Percentiles rank a stretch among this genome's conserved stretches.
These are phyloP conservation scores for Melinaea menophilus DNA, from an alignment of 2,888 invertebrate genomes.

Conservation along the genomic window DNA sequence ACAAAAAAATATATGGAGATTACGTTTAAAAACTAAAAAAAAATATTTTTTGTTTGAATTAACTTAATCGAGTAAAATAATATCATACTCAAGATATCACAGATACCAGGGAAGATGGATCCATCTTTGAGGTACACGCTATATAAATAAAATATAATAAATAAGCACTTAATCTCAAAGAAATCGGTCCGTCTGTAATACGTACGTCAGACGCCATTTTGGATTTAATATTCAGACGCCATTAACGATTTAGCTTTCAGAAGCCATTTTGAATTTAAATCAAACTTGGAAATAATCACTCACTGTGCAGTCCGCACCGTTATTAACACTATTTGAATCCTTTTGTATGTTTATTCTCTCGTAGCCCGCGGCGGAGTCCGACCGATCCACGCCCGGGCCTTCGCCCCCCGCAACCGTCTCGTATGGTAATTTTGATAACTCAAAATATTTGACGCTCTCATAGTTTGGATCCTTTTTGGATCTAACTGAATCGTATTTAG, in stretches of 20 bases:
- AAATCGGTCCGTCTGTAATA: constrained; percentile 21
- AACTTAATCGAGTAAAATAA: constrained; percentile 48
- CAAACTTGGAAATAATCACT: constrained; percentile 74
- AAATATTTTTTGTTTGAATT: constrained; percentile 27
- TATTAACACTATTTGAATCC: constrained; percentile 66
- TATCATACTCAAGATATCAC: constrained; percentile 64
- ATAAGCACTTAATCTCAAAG: constrained; percentile 61
- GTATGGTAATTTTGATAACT: constrained; percentile 80
- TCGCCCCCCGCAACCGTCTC: constrained; percentile 74
- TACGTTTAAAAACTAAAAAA: constrained; percentile 32
- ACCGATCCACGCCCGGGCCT: constrained; percentile 50
- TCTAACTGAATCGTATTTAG: constrained; percentile 79
- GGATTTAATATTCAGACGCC: constrained; percentile 7
- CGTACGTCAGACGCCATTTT: constrained; percentile 2
- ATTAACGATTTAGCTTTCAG: constrained; percentile 5
- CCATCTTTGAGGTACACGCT: constrained; percentile 58
- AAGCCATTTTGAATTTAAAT: constrained; percentile 25
- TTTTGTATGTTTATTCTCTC: constrained; percentile 65
- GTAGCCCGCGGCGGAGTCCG: constrained; percentile 66
- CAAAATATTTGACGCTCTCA: constrained; percentile 87
- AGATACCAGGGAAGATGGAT: constrained; percentile 73
- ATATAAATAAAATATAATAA: constrained; percentile 56
- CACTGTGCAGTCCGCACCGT: constrained; percentile 59
- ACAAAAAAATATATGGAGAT: constrained; percentile 35
- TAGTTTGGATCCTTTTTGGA: constrained; percentile 85